Base-by-base conservation (phyloP, 2,888 invertebrate species). In the Arctia plantaginis region DNA sequence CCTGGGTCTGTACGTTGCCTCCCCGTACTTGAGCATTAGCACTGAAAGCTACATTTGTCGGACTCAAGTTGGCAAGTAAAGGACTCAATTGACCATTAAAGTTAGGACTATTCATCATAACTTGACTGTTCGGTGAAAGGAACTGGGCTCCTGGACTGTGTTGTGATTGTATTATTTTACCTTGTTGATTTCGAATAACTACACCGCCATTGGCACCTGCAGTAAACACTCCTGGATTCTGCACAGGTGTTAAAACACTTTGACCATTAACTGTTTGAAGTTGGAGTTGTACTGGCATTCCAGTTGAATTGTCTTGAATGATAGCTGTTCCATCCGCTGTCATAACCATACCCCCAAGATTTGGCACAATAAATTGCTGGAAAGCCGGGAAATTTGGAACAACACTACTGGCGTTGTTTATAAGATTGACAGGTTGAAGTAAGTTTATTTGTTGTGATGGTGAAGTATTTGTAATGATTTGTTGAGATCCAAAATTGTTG, bases 341-440 rank as follows among this genome's bases (percentile, higher is more conserved):
- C 97, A 98, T 98, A 0, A 98, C 97, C 97, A 98, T 97, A 0
- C 98, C 97, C 23, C 98, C 97, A 3, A 98, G 93, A 82, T 98
- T 98, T 20, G 98, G 98, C 74, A 98, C 97, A 72, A 98, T 97
- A 85, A 98, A 97, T 88, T 98, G 98, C 89, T 98, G 98, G 83
- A 98, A 97, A 0, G 97, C 97, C 0, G 97, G 97, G 89, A 98
- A 97, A 88, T 98, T 98, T 70, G 97, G 97, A 81, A 98, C 97
- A 76, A 97, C 97, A 8, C 97, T 96, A 55, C 97, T 96, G 0
- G 97, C 94, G 69, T 97, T 97, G 73, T 98, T 98, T 77, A 98
- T 96, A 79, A 98, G 93, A 93, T 98, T 98, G 51, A 98, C 97
- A 0, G 98, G 98, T 89, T 98, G 98, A 3, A 98, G 92, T 66